These are phyloP conservation scores for Musca domestica DNA, from an alignment of 1,140 invertebrate genomes.

Conservation along the genomic window DNA sequence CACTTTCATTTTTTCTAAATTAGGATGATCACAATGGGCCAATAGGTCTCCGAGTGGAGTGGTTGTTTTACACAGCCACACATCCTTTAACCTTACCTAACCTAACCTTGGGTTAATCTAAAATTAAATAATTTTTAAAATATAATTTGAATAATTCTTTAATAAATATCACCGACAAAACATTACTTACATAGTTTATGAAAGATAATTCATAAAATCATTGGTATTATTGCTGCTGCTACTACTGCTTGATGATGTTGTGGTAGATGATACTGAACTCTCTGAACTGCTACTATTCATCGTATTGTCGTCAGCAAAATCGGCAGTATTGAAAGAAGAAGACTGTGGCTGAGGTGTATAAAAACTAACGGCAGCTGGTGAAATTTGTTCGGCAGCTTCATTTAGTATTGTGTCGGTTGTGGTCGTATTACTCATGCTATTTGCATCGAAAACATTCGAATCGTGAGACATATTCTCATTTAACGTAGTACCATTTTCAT, in stretches of 20 bases:
- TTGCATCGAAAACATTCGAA: constrained; percentile 5
- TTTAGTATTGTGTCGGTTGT: constrained; percentile 11
- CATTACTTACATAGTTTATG: neutral
- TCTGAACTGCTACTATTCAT: constrained; percentile 11
- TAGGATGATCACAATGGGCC: too few species aligned
- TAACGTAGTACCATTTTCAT: neutral
- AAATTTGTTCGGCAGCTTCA: constrained; percentile 14
- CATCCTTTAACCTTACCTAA: too few species aligned
- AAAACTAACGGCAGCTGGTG: constrained; percentile 16
- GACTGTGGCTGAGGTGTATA: constrained; percentile 3
- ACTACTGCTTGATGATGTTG: neutral
- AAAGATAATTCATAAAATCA: neutral
- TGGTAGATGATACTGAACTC: neutral
- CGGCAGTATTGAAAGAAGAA: constrained; percentile 11
- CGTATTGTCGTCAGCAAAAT: constrained; percentile 10
- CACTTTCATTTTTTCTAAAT: too few species aligned
- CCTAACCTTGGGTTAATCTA: neutral
- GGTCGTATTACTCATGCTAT: constrained; percentile 3
- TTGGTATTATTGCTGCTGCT: neutral
- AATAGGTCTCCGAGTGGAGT: too few species aligned
- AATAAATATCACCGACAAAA: neutral
- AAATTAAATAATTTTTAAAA: neutral
- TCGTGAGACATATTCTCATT: neutral
- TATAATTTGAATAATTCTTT: neutral
- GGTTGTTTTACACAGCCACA: too few species aligned